Base-by-base conservation (phyloP, 2,113 vertebrate species). In the Spilogale gracilis region DNA sequence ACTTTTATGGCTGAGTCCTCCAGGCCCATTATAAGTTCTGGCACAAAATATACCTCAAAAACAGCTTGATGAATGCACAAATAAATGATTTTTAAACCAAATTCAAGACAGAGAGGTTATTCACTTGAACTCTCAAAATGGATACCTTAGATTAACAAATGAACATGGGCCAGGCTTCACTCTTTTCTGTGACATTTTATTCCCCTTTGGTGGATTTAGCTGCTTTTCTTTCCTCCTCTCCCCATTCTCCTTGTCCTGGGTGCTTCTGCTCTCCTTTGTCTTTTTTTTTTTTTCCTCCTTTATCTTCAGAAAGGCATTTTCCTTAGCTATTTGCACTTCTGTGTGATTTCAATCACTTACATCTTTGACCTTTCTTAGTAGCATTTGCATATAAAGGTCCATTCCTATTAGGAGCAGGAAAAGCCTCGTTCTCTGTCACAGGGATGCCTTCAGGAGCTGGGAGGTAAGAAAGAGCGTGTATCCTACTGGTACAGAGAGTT, bases 101-200 rank as follows among this genome's bases (percentile, higher is more conserved):
- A 89, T 86, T 95, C 48, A 48, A 48, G 90, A 32, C 23, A 85
- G 27, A 85, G 48, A 86, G 27, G 63, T 82, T 76, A 82, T 86
- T 86, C 17, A 9, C 43, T 86, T 25, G 2, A 93, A 94, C 11
- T 87, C 45, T 78, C 83, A 50, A 96, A 96, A 78, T 45, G 1
- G 4, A 6, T 91, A 56, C 27, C 10, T 87, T 96, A 89, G 32
- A 89, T 89, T 89, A 90, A 91, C 82, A 83, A 87, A 52, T 69
- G 74, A 82, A 52, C 54, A 84, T 27, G n/a, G 61, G 13, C 5
- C 50, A 63, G 76, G 21, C 58, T 96, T 93, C 8, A 16, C 67
- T 76, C 50, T 45, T 56, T 71, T 20, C 79, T 63, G 10, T 65
- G 80, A 65, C 20, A 8, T 89, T 82, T 89, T 20, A 74, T 9